Evolutionary conservation across 2,113 vertebrate species (phyloP).

Genomic region (Pardalotus punctatus): DNA sequence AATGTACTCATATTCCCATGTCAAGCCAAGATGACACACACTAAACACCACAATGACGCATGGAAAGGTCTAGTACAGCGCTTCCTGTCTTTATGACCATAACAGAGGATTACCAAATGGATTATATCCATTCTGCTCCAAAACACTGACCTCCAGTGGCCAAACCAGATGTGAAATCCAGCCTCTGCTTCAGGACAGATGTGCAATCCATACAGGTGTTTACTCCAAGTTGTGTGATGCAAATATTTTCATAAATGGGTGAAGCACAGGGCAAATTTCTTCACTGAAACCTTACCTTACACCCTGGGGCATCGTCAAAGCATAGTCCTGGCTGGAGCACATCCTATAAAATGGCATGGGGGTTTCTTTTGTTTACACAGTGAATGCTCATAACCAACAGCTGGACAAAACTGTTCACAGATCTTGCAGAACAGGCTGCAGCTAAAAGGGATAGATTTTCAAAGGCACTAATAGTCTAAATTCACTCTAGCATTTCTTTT

Average conservation of each 20-base stretch:
- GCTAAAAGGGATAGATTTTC: neutral
- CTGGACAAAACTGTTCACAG: neutral
- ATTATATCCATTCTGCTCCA: neutral
- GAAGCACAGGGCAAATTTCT: neutral
- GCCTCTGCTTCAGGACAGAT: neutral
- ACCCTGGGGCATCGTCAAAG: neutral
- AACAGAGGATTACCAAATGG: neutral
- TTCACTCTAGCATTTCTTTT: neutral
- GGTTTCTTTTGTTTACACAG: neutral
- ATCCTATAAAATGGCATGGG: neutral
- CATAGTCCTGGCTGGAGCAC: rapidly evolving
- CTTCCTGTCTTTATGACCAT: neutral
- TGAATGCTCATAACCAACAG: neutral
- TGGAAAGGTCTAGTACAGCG: constrained; percentile 25
- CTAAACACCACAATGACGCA: constrained; percentile 41
- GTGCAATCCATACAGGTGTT: neutral
- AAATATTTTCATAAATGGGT: neutral
- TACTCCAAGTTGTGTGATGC: neutral
- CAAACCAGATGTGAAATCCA: neutral
- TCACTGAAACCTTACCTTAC: neutral
- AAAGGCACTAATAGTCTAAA: neutral
- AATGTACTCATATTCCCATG: neutral
- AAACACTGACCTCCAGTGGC: constrained; percentile 58
- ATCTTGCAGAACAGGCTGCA: neutral
- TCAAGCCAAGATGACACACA: constrained; percentile 31